A percentile compares a stretch with the other conserved stretches of the same genome.
Evolutionary conservation across 1,140 invertebrate genomes (phyloP).

Genomic region (Aradophagus sp.): DNA sequence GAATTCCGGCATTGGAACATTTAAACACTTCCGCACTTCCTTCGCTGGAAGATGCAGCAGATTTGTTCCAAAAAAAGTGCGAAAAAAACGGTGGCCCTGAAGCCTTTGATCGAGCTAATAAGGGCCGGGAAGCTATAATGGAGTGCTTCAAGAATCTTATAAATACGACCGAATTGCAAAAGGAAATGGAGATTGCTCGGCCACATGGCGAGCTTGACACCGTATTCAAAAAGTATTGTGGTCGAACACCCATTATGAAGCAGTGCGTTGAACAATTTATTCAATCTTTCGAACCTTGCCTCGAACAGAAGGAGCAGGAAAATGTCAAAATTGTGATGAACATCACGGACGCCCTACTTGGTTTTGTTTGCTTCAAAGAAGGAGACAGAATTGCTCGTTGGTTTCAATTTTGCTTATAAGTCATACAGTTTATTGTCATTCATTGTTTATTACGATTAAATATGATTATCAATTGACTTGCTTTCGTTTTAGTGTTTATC

Average conservation of each 20-base stretch:
- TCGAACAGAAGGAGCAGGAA: conserved; percentile 77
- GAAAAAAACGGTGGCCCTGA: conserved; percentile 66
- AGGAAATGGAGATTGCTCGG: conserved; percentile 78
- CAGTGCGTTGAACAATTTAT: conserved; percentile 79
- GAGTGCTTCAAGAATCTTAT: conserved; percentile 74
- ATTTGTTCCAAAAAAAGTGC: conserved; percentile 71
- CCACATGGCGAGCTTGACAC: conserved; percentile 78
- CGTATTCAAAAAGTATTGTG: conserved; percentile 83
- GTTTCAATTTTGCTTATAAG: conserved; percentile 49
- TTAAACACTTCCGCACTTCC: conserved; percentile 60
- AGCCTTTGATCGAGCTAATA: conserved; percentile 63
- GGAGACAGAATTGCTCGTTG: conserved; percentile 87
- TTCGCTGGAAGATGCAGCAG: conserved; percentile 60
- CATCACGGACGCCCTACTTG: conserved; percentile 79
- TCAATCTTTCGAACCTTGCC: conserved; percentile 77
- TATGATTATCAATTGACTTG: conserved; percentile 9
- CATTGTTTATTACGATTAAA: neutral
- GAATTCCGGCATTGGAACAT: conserved; percentile 44
- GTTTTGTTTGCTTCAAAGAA: conserved; percentile 85
- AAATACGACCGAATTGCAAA: conserved; percentile 74
- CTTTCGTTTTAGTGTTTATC: conserved; percentile 81
- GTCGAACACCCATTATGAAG: conserved; percentile 77
- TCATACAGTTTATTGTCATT: neutral
- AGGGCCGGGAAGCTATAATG: conserved; percentile 61
- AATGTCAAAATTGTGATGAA: conserved; percentile 78